Evolutionary conservation across 2,797 vertebrate species (phyloP), one percentile per base, ranked within the genome.

Genomic region (Sciaenops ocellatus): DNA sequence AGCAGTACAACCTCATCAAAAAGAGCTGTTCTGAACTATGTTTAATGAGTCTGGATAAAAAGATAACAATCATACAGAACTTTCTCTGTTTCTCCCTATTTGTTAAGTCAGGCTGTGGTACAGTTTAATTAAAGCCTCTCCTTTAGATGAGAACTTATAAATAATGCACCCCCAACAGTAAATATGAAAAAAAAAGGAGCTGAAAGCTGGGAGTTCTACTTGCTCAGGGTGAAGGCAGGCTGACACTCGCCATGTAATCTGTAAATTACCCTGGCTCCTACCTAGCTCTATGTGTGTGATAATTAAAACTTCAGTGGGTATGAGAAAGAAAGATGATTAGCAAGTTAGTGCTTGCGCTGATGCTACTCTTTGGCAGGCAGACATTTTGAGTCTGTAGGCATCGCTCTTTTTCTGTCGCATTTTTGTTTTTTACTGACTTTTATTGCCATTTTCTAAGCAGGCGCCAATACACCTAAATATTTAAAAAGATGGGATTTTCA

Each of bases 171-270:
- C 47, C 16, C 30, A 48, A 76, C 51, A 20, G 47, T 67, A 64
- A 75, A 73, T 76, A 12, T 5, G 7, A 30, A 89, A 76, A 73
- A 72, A 26, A 79, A 87, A 79, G 74, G 54, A 81, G 76, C 73
- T 75, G 59, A 71, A 82, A 85, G 81, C 82, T 86, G 85, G 74
- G 85, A 91, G 89, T 85, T 92, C 72, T 83, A n/a, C 85, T 83
- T 85, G 66, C 81, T 89, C 24, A 8, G 38, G 79, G 74, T 83
- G 69, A 82, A 92, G 92, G 82, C 91, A 80, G 89, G 94, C 91
- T 89, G 85, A 80, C 91, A 93, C 94, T 95, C 92, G 95, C 89
- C 90, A 63, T 87, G 81, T 90, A 83, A 95, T 91, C 85, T 93
- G 75, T 82, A 90, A 91, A 88, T 87, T 92, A 94, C 92, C 83